phyloP scores from a whole-genome alignment of 1,140 invertebrate genomes.

The Drosophila sechellia region DNA sequence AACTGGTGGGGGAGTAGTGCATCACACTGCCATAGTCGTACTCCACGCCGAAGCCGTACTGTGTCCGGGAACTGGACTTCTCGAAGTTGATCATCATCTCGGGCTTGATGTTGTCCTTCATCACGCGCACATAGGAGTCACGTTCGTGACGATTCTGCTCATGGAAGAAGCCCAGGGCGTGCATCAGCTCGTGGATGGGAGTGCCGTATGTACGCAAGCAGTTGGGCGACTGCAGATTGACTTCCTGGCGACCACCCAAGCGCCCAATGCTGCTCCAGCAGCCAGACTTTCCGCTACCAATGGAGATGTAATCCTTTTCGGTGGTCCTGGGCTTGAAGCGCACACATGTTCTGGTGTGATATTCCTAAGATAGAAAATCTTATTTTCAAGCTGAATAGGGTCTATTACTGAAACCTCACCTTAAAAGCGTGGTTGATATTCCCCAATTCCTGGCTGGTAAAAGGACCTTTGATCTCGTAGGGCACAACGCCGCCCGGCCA shows the following conservation, averaged over 20 bases:
- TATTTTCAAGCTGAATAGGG: too few species aligned
- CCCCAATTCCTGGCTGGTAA: constrained; percentile 85
- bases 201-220: constrained; percentile 90
- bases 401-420: neutral
- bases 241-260: constrained; percentile 85
- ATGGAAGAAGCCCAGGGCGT: constrained; percentile 93
- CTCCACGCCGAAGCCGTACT: constrained; percentile 87
- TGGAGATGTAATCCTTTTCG: constrained; percentile 89
- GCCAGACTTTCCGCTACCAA: constrained; percentile 88
- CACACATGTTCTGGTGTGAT: constrained; percentile 90
- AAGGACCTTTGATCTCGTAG: constrained; percentile 88
- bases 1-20: constrained; percentile 91
- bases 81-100: constrained; percentile 90
- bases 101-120: constrained; percentile 89
- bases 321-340: constrained; percentile 87
- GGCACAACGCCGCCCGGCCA: constrained; percentile 90
- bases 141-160: constrained; percentile 93
- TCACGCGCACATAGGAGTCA: constrained; percentile 89
- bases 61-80: constrained; percentile 86
- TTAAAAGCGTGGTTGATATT: constrained; percentile 88
- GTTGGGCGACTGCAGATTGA: constrained; percentile 86
- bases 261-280: constrained; percentile 93
- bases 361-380: constrained; percentile 82
- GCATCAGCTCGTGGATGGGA: constrained; percentile 93
- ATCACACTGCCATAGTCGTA: constrained; percentile 93